Conservation (phyloP, 2,113 vertebrate species). For the Microtus pennsylvanicus region DNA sequence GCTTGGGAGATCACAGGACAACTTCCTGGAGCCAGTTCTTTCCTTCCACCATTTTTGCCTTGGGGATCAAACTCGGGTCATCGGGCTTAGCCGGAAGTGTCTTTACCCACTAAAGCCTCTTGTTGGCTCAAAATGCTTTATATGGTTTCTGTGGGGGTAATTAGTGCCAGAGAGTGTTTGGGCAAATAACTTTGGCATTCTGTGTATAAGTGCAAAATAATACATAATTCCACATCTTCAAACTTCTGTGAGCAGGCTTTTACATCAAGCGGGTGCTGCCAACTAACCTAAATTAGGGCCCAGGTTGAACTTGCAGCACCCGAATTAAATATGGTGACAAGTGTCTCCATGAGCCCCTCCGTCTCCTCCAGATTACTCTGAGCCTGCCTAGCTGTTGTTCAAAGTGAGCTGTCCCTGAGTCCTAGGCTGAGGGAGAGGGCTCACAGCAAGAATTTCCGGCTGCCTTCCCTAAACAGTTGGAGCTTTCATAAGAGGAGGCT, state of each 20-base stretch:
- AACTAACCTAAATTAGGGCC: constrained; percentile 25
- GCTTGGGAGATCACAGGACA: not conserved
- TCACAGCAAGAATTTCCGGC: constrained; percentile 44
- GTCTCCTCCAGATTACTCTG: not conserved
- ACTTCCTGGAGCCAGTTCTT: not conserved
- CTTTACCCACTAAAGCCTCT: not conserved
- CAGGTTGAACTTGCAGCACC: constrained; percentile 55
- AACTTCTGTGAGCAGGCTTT: constrained; percentile 37
- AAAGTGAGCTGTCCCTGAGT: constrained; percentile 57
- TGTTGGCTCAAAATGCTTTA: not conserved
- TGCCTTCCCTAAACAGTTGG: constrained; percentile 64
- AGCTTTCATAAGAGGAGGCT: constrained; percentile 56
- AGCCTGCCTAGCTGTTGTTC: constrained; percentile 63
- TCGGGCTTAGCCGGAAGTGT: not conserved
- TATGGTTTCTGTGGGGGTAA: constrained; percentile 39
- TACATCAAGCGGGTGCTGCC: not conserved
- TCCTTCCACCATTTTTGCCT: not conserved
- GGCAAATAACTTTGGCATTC: constrained; percentile 5
- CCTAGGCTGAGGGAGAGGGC: constrained; percentile 49
- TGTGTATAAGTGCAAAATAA: constrained; percentile 52
- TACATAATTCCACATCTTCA: constrained; percentile 27
- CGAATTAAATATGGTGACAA: constrained; percentile 55
- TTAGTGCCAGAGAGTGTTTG: constrained; percentile 10
- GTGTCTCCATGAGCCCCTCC: not conserved
- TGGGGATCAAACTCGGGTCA: not conserved